Conservation (phyloP, 2,113 vertebrate genomes). For the Phaethon lepturus region DNA sequence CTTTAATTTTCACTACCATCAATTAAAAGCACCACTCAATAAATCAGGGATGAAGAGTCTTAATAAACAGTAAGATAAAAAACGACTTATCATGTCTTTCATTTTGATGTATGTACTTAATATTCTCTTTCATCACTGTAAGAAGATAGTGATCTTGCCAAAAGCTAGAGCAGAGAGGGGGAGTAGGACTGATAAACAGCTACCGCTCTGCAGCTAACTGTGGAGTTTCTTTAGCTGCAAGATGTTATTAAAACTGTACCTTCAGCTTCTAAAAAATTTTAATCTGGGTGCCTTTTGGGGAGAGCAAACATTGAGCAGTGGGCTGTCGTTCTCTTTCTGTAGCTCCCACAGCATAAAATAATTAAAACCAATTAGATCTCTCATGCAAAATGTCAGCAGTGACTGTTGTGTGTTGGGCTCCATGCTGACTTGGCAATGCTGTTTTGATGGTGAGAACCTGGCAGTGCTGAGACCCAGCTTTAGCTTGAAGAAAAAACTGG, state of each 20-base stretch:
- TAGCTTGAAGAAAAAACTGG: not conserved
- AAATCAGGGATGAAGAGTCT: conserved; percentile 48
- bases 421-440: not conserved
- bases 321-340: not conserved
- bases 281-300: not conserved
- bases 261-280: not conserved
- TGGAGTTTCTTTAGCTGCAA: conserved; percentile 17
- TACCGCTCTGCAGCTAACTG: not conserved
- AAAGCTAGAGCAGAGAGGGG: conserved; percentile 12
- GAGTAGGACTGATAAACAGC: not conserved
- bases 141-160: conserved; percentile 56
- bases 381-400: not conserved
- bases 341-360: not conserved
- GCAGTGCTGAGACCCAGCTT: not conserved
- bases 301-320: not conserved
- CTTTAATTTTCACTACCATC: conserved; percentile 57
- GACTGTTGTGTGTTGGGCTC: not conserved
- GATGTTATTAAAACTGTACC: not conserved
- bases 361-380: not conserved
- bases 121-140: conserved; percentile 59
- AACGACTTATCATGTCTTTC: not conserved
- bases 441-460: not conserved
- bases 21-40: conserved; percentile 44
- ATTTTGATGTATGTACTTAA: conserved; percentile 65
- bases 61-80: conserved; percentile 52